A percentile compares a stretch with the other conserved stretches of the same genome.
Conservation (phyloP, 2,113 vertebrate genomes). For the Morphnarchus princeps region DNA sequence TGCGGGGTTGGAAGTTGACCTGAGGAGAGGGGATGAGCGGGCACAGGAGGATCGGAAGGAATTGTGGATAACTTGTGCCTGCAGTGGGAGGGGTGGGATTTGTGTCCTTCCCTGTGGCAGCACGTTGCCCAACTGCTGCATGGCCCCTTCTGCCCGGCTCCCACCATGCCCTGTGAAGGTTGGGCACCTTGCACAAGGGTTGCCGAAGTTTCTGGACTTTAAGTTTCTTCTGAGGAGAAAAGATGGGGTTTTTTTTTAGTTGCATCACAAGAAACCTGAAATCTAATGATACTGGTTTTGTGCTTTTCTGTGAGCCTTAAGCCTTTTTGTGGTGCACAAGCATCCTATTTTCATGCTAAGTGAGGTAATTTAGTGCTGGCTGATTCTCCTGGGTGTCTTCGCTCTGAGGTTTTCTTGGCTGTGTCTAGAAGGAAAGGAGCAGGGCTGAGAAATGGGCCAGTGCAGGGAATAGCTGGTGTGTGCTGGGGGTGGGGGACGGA, state of each 20-base stretch:
- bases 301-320: background rate
- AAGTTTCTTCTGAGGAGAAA: background rate
- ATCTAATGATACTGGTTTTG: background rate
- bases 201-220: background rate
- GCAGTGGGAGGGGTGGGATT: background rate
- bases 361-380: background rate
- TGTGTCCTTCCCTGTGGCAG: no score
- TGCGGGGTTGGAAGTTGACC: accelerated
- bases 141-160: background rate
- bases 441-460: background rate
- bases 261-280: background rate
- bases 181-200: background rate
- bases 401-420: background rate
- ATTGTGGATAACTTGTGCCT: background rate
- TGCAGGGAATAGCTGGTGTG: background rate
- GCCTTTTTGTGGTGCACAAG: background rate
- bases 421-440: background rate
- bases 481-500: background rate
- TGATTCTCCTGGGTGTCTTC: background rate
- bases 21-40: background rate
- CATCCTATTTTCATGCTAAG: conserved; percentile 28
- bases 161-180: background rate
- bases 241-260: background rate
- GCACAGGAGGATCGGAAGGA: no score
- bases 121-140: background rate